A percentile compares a stretch with the other conserved stretches of the same genome.
phyloP scores from a whole-genome alignment of 2,888 invertebrate genomes.

The Drosophila rubida region DNA sequence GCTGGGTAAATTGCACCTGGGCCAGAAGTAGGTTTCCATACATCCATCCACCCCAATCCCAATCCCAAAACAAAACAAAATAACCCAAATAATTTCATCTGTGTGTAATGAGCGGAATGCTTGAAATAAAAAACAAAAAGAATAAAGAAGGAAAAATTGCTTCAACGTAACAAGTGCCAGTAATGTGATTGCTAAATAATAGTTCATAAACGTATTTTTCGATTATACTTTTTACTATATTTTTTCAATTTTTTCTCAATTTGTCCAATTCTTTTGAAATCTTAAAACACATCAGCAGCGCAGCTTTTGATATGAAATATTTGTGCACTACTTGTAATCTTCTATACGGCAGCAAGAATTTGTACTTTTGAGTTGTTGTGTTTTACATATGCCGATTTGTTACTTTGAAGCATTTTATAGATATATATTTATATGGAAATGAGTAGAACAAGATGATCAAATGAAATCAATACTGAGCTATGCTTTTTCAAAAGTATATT shows the following conservation, averaged over 20 bases:
- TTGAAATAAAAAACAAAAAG: conserved; percentile 42
- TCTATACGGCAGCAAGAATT: conserved; percentile 2
- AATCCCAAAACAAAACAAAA: conserved; percentile 24
- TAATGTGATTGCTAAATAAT: conserved; percentile 74
- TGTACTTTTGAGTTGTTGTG: conserved; percentile 12
- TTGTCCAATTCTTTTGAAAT: conserved; percentile 23
- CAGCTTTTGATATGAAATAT: conserved; percentile 56
- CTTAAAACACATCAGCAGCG: conserved; percentile 29
- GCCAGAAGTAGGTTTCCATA: conserved; percentile 47
- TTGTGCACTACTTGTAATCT: conserved; percentile 41
- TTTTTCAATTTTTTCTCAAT: conserved; percentile 14
- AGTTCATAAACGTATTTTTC: conserved; percentile 58
- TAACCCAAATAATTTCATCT: conserved; percentile 49
- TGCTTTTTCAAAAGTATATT: conserved; percentile 68
- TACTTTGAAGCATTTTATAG: conserved; percentile 67
- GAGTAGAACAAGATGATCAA: conserved; percentile 3
- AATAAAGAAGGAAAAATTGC: conserved; percentile 51
- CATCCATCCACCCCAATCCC: not conserved
- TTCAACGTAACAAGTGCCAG: conserved; percentile 80
- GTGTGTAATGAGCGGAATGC: conserved; percentile 55
- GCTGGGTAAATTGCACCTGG: conserved; percentile 83
- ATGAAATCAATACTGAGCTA: conserved; percentile 49
- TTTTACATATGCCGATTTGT: conserved; percentile 38
- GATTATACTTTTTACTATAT: conserved; percentile 26
- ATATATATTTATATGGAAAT: conserved; percentile 35